phyloP scores from a whole-genome alignment of 2,113 vertebrate genomes.

The Beaufortia kweichowensis region DNA sequence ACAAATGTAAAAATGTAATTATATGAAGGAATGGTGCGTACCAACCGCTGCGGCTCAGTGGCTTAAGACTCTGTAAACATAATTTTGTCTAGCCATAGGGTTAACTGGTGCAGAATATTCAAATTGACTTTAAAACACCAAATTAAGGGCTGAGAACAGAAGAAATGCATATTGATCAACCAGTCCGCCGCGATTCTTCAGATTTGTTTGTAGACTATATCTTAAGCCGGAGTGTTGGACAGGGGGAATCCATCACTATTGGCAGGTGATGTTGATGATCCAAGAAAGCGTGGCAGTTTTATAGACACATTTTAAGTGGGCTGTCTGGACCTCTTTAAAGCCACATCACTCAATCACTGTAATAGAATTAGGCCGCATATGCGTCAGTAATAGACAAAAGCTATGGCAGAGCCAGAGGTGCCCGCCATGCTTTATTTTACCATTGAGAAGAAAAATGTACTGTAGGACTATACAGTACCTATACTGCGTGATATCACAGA shows the following conservation, averaged over 20 bases:
- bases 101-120: constrained; percentile 28
- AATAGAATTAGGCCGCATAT: constrained; percentile 58
- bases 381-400: constrained; percentile 52
- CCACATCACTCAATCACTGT: constrained; percentile 64
- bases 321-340: constrained; percentile 68
- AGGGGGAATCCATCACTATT: constrained; percentile 66
- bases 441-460: neutral
- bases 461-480: neutral
- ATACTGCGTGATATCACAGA: neutral
- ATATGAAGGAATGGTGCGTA: constrained; percentile 47
- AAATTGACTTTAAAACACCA: constrained; percentile 45
- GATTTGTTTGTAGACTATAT: constrained; percentile 61
- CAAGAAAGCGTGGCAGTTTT: constrained; percentile 65
- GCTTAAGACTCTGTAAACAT: constrained; percentile 48
- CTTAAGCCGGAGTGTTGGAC: constrained; percentile 53
- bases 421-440: neutral
- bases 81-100: constrained; percentile 43
- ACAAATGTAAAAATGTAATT: constrained; percentile 52
- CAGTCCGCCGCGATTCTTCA: constrained; percentile 48
- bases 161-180: constrained; percentile 61
- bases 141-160: constrained; percentile 43
- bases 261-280: constrained; percentile 66
- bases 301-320: constrained; percentile 69
- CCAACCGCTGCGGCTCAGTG: constrained; percentile 52
- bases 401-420: constrained; percentile 33